These are phyloP conservation scores for Drosophila simulans DNA, from an alignment of 1,140 invertebrate genomes.

Conservation along the genomic window DNA sequence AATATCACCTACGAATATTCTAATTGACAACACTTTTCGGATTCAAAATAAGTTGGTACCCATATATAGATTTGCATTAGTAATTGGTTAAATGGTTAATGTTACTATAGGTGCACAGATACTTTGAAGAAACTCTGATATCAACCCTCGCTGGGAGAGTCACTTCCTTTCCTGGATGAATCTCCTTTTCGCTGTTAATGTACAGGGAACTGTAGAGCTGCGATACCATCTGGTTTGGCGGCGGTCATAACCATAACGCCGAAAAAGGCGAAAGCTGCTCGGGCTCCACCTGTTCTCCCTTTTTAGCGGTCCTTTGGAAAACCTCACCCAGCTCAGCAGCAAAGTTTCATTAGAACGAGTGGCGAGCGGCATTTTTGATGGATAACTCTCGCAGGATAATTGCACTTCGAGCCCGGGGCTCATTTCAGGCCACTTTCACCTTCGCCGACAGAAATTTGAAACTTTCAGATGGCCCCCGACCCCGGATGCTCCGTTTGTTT, in stretches of 20 bases:
- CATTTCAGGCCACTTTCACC: constrained; percentile 6
- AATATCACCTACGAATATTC: not conserved
- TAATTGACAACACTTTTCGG: not conserved
- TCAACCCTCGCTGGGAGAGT: not conserved
- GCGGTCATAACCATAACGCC: constrained; percentile 35
- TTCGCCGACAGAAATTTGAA: constrained; percentile 58
- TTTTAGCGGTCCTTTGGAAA: too few species aligned
- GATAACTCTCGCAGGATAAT: constrained; percentile 68
- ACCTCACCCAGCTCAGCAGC: not conserved
- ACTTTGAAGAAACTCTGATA: not conserved
- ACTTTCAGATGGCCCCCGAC: constrained; percentile 44
- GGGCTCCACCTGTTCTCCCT: constrained; percentile 16
- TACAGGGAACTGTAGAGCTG: constrained; percentile 1
- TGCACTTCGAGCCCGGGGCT: constrained; percentile 60
- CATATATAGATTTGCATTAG: not conserved
- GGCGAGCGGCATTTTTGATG: constrained; percentile 49
- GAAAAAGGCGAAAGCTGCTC: constrained; percentile 6
- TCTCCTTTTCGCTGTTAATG: constrained; percentile 10
- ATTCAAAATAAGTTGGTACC: too few species aligned
- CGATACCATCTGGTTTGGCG: constrained; percentile 38
- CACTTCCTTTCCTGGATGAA: constrained; percentile 10
- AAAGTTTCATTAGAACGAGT: constrained; percentile 67
- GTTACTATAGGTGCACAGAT: too few species aligned
- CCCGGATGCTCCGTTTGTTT: not conserved
- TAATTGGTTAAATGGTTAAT: not conserved